Evolutionary conservation across 2,888 invertebrate genomes (phyloP).

Genomic region (Patella pellucida): DNA sequence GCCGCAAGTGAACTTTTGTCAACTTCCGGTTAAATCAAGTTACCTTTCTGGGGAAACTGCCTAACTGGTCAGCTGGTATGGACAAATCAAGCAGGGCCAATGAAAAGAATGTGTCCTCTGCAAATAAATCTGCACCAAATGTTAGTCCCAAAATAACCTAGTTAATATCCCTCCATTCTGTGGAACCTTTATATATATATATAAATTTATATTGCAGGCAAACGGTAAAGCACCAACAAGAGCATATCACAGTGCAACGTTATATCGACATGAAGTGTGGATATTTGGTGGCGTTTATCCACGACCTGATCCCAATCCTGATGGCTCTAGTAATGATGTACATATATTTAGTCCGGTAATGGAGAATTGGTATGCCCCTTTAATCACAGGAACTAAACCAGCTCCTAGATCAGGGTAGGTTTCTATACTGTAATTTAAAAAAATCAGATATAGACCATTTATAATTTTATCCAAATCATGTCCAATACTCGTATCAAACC

Average conservation of each 20-base stretch:
- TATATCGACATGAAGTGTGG: slow-evolving; percentile 69
- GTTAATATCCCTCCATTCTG: not conserved
- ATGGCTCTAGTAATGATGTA: slow-evolving; percentile 68
- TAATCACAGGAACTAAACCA: slow-evolving; percentile 66
- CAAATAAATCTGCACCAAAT: too few relatives aligned
- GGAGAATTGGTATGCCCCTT: slow-evolving; percentile 67
- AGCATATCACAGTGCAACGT: slow-evolving; percentile 66
- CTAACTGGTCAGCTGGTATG: too few relatives aligned
- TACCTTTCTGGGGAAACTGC: too few relatives aligned
- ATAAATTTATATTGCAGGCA: slow-evolving; percentile 40
- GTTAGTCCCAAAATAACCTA: not conserved
- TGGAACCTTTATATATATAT: not conserved
- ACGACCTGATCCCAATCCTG: slow-evolving; percentile 65
- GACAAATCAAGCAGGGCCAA: too few relatives aligned
- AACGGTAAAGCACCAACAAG: slow-evolving; percentile 66
- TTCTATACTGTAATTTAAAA: too few relatives aligned
- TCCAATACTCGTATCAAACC: too few relatives aligned
- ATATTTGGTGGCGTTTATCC: slow-evolving; percentile 69
- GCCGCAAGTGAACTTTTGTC: too few relatives aligned
- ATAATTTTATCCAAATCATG: too few relatives aligned
- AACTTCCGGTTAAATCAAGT: too few relatives aligned
- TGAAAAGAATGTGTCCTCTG: too few relatives aligned
- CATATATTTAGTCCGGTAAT: slow-evolving; percentile 68
- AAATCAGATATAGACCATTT: not conserved
- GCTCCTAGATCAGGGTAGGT: slow-evolving; percentile 65